Percentiles rank a stretch among this genome's conserved stretches.
Evolutionary conservation across 2,888 invertebrate genomes (phyloP).

Genomic region (Synergus umbraculus): DNA sequence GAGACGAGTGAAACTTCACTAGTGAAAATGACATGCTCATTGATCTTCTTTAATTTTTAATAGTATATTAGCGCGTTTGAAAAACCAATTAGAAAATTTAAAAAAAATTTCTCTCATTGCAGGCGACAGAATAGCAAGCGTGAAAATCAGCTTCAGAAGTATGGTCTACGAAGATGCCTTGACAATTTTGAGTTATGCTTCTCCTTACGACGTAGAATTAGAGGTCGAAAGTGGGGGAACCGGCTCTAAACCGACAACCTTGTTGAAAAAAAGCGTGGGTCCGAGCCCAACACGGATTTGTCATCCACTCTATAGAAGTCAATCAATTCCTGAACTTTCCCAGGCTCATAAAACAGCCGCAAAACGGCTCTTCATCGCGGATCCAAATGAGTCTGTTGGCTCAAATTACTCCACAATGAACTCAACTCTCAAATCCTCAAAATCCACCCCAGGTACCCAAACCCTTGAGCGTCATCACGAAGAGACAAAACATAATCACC

Average conservation of each 20-base stretch:
- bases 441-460: conserved; percentile 68
- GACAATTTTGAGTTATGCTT: conserved; percentile 92
- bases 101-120: conserved; percentile 60
- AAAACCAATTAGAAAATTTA: background rate
- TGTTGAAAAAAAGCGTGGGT: conserved; percentile 74
- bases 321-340: conserved; percentile 87
- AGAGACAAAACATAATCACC: conserved; percentile 75
- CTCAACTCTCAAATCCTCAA: conserved; percentile 70
- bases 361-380: conserved; percentile 75
- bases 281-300: conserved; percentile 79
- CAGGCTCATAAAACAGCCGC: conserved; percentile 78
- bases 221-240: conserved; percentile 82
- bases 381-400: conserved; percentile 75
- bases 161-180: conserved; percentile 95
- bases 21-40: conserved; percentile 18
- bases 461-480: conserved; percentile 75
- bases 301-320: conserved; percentile 88
- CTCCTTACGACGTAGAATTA: conserved; percentile 91
- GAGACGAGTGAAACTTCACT: conserved; percentile 13
- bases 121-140: conserved; percentile 93
- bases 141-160: conserved; percentile 91
- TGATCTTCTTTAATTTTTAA: conserved; percentile 24
- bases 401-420: conserved; percentile 77
- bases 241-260: conserved; percentile 74
- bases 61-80: background rate